Base-by-base conservation (phyloP, 2,113 vertebrate genomes). In the Otocyon megalotis region DNA sequence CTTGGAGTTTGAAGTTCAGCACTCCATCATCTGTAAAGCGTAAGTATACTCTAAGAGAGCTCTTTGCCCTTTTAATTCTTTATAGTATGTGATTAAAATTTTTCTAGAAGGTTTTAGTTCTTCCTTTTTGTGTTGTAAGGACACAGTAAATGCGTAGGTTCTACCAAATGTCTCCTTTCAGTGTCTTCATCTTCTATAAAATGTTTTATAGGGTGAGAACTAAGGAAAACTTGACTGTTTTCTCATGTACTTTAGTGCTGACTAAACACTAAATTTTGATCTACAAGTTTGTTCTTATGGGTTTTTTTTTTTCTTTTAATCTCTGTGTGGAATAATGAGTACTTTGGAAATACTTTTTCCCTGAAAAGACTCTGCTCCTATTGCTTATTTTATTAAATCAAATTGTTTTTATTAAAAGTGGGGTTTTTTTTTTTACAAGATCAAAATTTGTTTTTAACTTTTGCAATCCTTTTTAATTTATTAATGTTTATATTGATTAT, bases 1-100 rank as follows among this genome's bases (percentile, higher is more conserved):
- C 98, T 99, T 99, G 98, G 99, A 99, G 88, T 99, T 99, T 98
- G 99, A 99, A 92, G 99, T 99, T 97, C 99, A 99, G 89, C 99
- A 99, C 98, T 99, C 99, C 79, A 99, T 99, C 95, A 99, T 98
- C 50, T 99, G 99, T 98, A 99, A 99, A 99, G 99, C 98, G 99
- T 99, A 97, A 99, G 99, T 98, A 63, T 43, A 69, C 12, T 85
- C 24, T 90, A 48, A 92, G n/a, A 91, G 91, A 83, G 67, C 17
- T 19, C 53, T 72, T 76, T 69, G 22, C 13, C 65, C 37, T 43
- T 58, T 85, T 84, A 77, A 56, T 56, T 87, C 62, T 80, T 97
- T 85, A 65, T 90, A 35, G 13, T 22, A 87, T 28, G 9, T 76
- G 1, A 86, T 65, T 87, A 53, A 95, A 92, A 85, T 37, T 91